Evolutionary conservation across 2,888 invertebrate genomes (phyloP).

Genomic region (Omphaloscelis lunosa): DNA sequence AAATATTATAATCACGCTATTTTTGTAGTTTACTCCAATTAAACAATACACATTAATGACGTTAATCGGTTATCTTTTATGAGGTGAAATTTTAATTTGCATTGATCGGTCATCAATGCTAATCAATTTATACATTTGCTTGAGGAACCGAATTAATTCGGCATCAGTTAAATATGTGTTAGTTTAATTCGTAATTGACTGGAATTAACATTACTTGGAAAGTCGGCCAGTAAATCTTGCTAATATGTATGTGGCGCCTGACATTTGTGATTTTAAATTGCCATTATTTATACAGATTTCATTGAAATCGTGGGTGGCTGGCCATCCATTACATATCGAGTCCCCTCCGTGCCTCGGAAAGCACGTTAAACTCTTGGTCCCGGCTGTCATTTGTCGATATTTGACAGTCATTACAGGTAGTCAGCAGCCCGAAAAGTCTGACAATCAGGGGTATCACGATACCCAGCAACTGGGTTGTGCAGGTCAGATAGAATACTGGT

Average conservation of each 20-base stretch:
- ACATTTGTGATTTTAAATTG: neutral
- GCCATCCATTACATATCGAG: too few species aligned
- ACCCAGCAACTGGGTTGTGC: too few species aligned
- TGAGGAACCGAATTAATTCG: slow-evolving; percentile 40
- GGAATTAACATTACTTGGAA: slow-evolving; percentile 40
- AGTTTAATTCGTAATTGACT: slow-evolving; percentile 24
- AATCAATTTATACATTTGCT: slow-evolving; percentile 42
- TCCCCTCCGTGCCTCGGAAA: too few species aligned
- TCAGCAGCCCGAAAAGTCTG: too few species aligned
- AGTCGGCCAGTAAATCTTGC: slow-evolving; percentile 30
- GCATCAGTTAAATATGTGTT: slow-evolving; percentile 36
- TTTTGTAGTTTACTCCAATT: slow-evolving; percentile 29
- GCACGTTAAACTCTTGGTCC: too few species aligned
- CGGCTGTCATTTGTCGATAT: too few species aligned
- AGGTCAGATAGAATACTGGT: too few species aligned
- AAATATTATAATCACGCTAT: neutral
- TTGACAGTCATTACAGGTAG: too few species aligned
- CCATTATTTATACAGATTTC: slow-evolving; percentile 19
- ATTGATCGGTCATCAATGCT: slow-evolving; percentile 47
- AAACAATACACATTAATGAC: neutral
- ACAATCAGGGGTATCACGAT: too few species aligned
- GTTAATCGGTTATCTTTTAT: slow-evolving; percentile 37
- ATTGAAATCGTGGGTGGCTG: neutral
- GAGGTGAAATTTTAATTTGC: slow-evolving; percentile 60
- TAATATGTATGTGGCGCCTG: slow-evolving; percentile 34